phyloP scores from a whole-genome alignment of 2,888 invertebrate species.

The Amphipyra berbera region DNA sequence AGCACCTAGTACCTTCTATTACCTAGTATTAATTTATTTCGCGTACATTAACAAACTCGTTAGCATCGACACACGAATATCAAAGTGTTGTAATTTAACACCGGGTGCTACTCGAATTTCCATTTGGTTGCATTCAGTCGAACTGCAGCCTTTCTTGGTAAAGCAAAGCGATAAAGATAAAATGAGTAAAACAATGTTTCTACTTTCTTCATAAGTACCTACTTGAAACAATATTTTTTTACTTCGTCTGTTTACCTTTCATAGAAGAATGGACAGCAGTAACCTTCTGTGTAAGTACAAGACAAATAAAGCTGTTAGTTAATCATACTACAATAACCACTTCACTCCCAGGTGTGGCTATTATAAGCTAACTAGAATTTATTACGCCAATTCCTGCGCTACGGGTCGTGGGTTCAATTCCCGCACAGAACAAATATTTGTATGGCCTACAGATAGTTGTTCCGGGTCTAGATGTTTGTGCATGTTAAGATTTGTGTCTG shows the following conservation, averaged over 20 bases:
- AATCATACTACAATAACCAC: neutral
- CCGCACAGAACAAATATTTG: too few relatives aligned
- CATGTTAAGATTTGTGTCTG: too few relatives aligned
- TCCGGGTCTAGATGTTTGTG: too few relatives aligned
- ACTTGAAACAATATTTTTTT: conserved; percentile 15
- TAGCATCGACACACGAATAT: neutral
- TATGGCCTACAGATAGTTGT: too few relatives aligned
- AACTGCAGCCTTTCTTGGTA: conserved; percentile 42
- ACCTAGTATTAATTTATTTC: conserved; percentile 2
- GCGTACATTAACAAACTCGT: conserved; percentile 6
- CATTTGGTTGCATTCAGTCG: conserved; percentile 43
- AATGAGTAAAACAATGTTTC: conserved; percentile 20
- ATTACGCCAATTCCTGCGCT: too few relatives aligned
- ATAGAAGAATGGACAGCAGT: neutral
- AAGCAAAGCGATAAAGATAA: conserved; percentile 43
- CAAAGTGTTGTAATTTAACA: conserved; percentile 34
- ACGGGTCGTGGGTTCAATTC: too few relatives aligned
- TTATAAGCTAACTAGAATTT: too few relatives aligned
- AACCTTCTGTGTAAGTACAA: neutral
- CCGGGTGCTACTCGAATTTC: conserved; percentile 30
- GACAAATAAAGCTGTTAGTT: neutral
- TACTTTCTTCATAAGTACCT: conserved; percentile 16
- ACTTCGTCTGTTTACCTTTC: conserved; percentile 3
- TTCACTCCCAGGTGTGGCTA: too few relatives aligned
- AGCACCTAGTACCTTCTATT: too few relatives aligned